Evolutionary conservation across 2,113 vertebrate species (phyloP), one percentile per base, ranked within the genome.

Genomic region (Bagarius yarrelli): DNA sequence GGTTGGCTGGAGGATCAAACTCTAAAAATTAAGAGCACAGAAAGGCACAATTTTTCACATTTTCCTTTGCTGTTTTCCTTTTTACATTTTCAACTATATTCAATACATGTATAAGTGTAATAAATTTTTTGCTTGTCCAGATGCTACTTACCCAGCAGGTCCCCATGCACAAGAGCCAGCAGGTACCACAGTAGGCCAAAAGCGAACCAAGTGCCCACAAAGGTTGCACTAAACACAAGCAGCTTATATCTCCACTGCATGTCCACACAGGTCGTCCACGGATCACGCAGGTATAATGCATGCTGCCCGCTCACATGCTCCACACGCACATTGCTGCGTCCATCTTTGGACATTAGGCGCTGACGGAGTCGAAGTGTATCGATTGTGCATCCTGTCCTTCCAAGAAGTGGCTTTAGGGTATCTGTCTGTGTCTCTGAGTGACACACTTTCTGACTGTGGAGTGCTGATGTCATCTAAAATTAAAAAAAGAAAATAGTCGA

Each of bases 221-320:
- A 98, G 6, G 97, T 98, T 12, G 95, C 95, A 0, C 94, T 96
- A 91, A 99, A 99, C 69, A 99, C 90, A 64, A 98, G 83, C 16
- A 98, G 94, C 90, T 98, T 99, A 93, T 97, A 99, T 27, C 97
- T 94, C 97, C 97, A 99, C 60, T 97, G 96, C 93, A 99, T 97
- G 92, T 99, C 97, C 57, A 99, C 94, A 88, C 98, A 98, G n/a
- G 97, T 99, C 0, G 97, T 99, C 97, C 97, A 99, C 25, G 98
- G 93, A 91, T 99, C 97, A 18, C 96, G 97, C 93, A 99, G 95
- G 91, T 99, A 98, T 81, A 99, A 93, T 69, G 95, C 94, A 18
- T 94, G 91, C 79, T 94, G 94, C 70, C 96, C 95, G 0, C 94
- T 94, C 16, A 96, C 92, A 14, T 99, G 95, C 82, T 97, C 95